Base-by-base conservation (phyloP, 1,140 invertebrate genomes). In the Diplogasteroides magnus region DNA sequence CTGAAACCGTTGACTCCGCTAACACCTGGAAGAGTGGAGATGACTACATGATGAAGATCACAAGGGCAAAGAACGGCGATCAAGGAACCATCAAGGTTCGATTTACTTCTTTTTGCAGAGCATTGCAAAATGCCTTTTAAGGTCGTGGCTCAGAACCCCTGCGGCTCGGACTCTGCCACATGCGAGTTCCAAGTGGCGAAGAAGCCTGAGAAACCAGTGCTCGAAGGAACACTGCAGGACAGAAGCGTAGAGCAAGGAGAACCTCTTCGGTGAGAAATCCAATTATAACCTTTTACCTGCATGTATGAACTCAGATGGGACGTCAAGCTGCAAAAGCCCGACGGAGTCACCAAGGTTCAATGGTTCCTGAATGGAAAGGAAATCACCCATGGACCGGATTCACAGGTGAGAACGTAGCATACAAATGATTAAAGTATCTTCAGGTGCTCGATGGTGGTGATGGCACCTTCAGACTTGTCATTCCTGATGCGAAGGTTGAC, bases 401-500 rank as follows among this genome's bases (percentile, higher is more conserved):
- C 25, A 14, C 37, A 48, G 37, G 37, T 48, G 19, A 65, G 64
- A 32, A 26, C 31, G 31, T 28, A 31, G 31, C 3, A 61, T 61
- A 31, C 27, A 37, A 19, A 29, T 15, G 1, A 27, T 26, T 15
- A 60, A 15, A 37, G 31, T 64, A 15, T 15, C 19, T 19, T 55
- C 60, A 74, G 63, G 59, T 76, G 15, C 32, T 48, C 25, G 76
- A 77, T 31, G 26, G 72, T 59, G 75, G 75, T n/a, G 64, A 74
- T 67, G 76, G 76, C 28, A 77, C 65, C 3, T 68, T 67, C 55
- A 94, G 94, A 0, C 83, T 98, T 56, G 95, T 94, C 15, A 92
- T 98, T 69, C 93, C 95, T 80, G 90, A 91, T 74, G 90, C 96
- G 2, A 91, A 90, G 13, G 87, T 90, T 31, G 89, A 91, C 70